phyloP scores from a whole-genome alignment of 2,888 invertebrate species.

The Dinocampus coccinellae region DNA sequence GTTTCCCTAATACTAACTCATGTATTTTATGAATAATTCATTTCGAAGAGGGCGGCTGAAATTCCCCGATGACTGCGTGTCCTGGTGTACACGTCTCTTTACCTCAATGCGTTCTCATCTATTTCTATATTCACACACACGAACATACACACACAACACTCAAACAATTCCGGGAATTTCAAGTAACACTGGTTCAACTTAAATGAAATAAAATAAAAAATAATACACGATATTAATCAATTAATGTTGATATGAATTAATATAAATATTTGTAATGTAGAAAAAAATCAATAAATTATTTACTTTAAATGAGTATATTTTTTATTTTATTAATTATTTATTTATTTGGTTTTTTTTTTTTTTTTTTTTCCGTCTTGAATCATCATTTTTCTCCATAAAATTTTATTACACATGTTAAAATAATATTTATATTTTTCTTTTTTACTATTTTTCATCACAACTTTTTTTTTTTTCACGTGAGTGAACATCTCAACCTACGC shows the following conservation, averaged over 20 bases:
- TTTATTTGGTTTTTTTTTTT: too few species aligned
- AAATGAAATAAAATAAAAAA: neutral
- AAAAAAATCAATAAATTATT: too few species aligned
- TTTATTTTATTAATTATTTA: too few species aligned
- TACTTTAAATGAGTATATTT: too few species aligned
- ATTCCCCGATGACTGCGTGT: slow-evolving; percentile 24
- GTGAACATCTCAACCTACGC: slow-evolving; percentile 26
- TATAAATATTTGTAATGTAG: too few species aligned
- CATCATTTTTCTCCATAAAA: too few species aligned
- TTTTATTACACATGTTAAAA: too few species aligned
- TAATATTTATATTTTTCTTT: too few species aligned
- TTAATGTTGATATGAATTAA: too few species aligned
- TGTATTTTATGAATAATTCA: slow-evolving; percentile 57
- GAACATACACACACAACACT: neutral
- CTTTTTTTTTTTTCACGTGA: neutral
- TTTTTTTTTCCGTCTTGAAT: too few species aligned
- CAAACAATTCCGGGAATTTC: slow-evolving; percentile 1
- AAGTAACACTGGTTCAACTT: neutral
- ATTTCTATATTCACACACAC: neutral
- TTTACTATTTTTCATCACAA: neutral
- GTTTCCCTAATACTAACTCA: slow-evolving; percentile 10
- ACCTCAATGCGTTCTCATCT: slow-evolving; percentile 19
- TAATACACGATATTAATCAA: neutral
- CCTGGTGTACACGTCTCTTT: slow-evolving; percentile 21
- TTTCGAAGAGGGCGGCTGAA: slow-evolving; percentile 44